phyloP scores from a whole-genome alignment of 2,113 vertebrate species.

The Chloroceryle aenea region DNA sequence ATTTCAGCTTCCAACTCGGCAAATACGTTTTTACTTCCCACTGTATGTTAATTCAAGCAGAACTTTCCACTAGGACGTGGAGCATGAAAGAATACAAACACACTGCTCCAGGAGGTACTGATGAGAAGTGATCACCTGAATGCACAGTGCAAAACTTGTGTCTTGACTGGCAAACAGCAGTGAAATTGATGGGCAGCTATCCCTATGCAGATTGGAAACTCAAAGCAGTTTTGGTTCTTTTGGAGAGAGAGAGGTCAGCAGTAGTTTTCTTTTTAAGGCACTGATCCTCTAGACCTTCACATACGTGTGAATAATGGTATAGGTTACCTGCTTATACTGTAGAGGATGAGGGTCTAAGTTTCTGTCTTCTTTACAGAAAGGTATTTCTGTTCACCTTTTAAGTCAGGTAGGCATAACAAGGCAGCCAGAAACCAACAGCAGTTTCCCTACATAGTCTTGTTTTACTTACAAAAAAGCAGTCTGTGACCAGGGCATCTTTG shows the following conservation, averaged over 20 bases:
- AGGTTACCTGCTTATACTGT: not conserved
- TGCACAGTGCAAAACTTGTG: not conserved
- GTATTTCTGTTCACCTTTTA: conserved; percentile 70
- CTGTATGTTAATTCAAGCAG: not conserved
- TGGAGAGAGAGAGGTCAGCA: not conserved
- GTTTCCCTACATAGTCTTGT: not conserved
- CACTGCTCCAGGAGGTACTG: not conserved
- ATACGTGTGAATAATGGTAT: not conserved
- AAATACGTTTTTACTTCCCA: not conserved
- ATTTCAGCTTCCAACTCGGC: not conserved
- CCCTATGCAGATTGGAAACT: not conserved
- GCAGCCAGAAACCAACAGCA: not conserved
- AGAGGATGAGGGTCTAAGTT: not conserved
- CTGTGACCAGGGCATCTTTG: not conserved
- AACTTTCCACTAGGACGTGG: not conserved
- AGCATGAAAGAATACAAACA: not conserved
- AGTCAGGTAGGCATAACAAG: conserved; percentile 4
- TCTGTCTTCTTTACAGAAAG: not conserved
- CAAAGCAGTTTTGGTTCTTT: not conserved
- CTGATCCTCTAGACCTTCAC: not conserved
- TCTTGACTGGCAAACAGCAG: not conserved
- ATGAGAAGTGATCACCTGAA: not conserved
- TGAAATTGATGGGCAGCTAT: not conserved
- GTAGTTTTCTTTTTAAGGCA: not conserved
- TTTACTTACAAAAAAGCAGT: not conserved